phyloP scores from a whole-genome alignment of 1,140 invertebrate genomes.

The Heliothis virescens region DNA sequence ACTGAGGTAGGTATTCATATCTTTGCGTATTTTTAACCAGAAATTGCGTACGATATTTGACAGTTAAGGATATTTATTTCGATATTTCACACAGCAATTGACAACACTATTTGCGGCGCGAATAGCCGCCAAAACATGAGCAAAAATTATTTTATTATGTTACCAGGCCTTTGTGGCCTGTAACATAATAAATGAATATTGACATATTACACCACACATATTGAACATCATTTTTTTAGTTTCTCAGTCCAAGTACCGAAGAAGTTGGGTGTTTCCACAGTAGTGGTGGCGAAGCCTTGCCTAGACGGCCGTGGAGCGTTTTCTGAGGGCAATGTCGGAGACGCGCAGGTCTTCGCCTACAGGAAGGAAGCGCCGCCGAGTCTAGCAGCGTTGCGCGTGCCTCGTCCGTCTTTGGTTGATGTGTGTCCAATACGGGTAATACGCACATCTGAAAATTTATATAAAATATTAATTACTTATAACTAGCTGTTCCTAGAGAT shows the following conservation, averaged over 20 bases:
- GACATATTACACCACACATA: too few relatives aligned
- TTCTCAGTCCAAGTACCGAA: conserved; percentile 87
- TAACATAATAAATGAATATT: too few relatives aligned
- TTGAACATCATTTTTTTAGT: too few relatives aligned
- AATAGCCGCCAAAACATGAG: too few relatives aligned
- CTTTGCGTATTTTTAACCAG: neutral
- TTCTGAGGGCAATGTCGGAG: conserved; percentile 93
- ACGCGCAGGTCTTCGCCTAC: conserved; percentile 88
- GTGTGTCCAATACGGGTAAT: conserved; percentile 94
- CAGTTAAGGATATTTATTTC: too few relatives aligned
- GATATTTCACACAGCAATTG: too few relatives aligned
- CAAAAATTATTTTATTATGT: too few relatives aligned
- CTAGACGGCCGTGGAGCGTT: conserved; percentile 92
- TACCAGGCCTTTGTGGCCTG: too few relatives aligned
- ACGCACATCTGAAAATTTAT: conserved; percentile 88
- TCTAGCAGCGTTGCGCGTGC: conserved; percentile 90
- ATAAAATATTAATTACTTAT: neutral
- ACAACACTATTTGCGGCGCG: too few relatives aligned
- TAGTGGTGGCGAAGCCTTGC: conserved; percentile 92
- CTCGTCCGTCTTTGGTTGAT: conserved; percentile 88
- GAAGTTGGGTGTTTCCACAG: conserved; percentile 90
- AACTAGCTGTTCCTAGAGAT: too few relatives aligned
- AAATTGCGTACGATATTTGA: neutral
- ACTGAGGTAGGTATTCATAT: conserved; percentile 16
- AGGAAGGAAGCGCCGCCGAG: conserved; percentile 88